These are phyloP conservation scores for Falco novaeseelandiae DNA, from an alignment of 2,797 vertebrate genomes.

Conservation along the genomic window DNA sequence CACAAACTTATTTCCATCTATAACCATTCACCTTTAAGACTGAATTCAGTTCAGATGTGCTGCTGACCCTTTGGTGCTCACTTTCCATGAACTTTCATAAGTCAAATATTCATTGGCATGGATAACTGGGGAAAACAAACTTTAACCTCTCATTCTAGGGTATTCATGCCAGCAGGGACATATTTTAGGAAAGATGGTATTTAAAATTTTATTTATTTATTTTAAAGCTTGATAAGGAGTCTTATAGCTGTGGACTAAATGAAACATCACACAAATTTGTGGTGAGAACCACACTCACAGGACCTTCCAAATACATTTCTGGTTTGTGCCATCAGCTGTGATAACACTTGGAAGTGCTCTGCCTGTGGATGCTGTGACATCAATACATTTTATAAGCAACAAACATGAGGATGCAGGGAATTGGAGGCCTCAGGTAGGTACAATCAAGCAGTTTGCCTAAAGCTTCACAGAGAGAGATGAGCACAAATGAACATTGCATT, in stretches of 20 bases:
- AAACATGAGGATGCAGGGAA: neutral
- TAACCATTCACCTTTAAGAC: conserved; percentile 2
- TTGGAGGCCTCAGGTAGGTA: neutral
- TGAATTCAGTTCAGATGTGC: conserved; percentile 20
- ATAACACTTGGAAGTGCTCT: neutral
- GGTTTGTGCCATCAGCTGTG: neutral
- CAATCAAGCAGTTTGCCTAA: neutral
- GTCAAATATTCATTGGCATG: neutral
- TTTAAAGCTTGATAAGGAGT: neutral
- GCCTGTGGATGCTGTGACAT: neutral
- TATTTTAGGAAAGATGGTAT: neutral
- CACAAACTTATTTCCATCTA: conserved; percentile 14
- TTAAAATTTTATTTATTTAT: neutral
- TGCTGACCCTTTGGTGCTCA: neutral
- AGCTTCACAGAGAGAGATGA: neutral
- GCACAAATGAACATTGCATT: neutral
- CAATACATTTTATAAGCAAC: neutral
- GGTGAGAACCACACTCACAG: neutral
- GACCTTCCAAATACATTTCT: neutral
- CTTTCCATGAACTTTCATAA: neutral
- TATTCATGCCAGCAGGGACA: neutral
- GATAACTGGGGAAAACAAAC: neutral
- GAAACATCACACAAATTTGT: neutral
- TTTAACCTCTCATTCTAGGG: neutral
- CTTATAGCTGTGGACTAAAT: neutral